Conservation (phyloP, 2,888 invertebrate species). For the Aporophyla nigra region DNA sequence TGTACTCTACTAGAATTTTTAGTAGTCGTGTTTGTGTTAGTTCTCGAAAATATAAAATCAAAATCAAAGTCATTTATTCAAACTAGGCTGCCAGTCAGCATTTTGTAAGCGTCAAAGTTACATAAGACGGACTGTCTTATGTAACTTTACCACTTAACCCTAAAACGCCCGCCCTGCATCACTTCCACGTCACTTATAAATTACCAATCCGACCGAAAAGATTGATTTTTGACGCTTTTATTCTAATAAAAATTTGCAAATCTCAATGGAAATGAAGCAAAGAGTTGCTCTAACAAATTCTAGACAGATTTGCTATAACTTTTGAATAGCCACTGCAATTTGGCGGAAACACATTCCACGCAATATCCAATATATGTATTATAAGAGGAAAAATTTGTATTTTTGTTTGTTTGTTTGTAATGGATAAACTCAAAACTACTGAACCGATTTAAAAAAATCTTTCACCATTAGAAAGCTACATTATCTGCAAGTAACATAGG, state of each 20-base stretch:
- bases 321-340: slow-evolving; percentile 65
- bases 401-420: too few species aligned
- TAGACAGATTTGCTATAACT: slow-evolving; percentile 61
- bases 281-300: slow-evolving; percentile 46
- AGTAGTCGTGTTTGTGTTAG: neutral
- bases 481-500: too few species aligned
- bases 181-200: neutral
- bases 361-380: neutral
- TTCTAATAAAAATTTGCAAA: neutral
- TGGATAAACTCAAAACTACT: too few species aligned
- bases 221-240: neutral
- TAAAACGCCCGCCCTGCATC: too few species aligned
- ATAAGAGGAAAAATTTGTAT: too few species aligned
- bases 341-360: slow-evolving; percentile 52
- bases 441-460: too few species aligned
- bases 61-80: too few species aligned
- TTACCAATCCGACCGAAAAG: neutral
- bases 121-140: too few species aligned
- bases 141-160: too few species aligned
- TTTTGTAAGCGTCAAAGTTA: too few species aligned
- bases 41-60: neutral
- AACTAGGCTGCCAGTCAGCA: too few species aligned
- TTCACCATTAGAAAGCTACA: too few species aligned
- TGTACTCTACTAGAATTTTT: neutral
- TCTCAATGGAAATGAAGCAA: slow-evolving; percentile 43